Percentiles rank a stretch among this genome's conserved stretches.
phyloP scores from a whole-genome alignment of 2,888 invertebrate genomes.

The Papilio demoleus region DNA sequence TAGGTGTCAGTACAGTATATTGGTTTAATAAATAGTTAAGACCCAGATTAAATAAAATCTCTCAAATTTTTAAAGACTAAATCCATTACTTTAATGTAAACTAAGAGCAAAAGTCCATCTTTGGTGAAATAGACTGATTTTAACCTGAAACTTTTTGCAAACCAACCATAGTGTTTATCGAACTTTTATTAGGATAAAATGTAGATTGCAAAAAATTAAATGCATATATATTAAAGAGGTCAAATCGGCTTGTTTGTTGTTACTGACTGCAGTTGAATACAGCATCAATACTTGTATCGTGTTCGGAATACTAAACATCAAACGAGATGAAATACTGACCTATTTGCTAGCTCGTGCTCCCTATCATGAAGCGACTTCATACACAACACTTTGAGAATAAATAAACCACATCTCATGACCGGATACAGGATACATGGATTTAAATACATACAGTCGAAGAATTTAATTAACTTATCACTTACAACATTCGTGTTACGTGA shows the following conservation, averaged over 20 bases:
- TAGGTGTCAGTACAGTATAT: too few species aligned
- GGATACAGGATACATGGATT: conserved; percentile 8
- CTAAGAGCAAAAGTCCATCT: too few species aligned
- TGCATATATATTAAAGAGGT: not conserved
- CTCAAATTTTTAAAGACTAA: too few species aligned
- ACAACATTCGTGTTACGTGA: too few species aligned
- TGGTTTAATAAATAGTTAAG: too few species aligned
- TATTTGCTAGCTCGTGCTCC: conserved; percentile 12
- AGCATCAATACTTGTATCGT: conserved; percentile 25
- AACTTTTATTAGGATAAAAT: not conserved
- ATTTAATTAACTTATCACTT: not conserved
- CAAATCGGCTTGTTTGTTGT: conserved; percentile 9
- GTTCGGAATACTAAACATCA: conserved; percentile 28
- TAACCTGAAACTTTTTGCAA: too few species aligned
- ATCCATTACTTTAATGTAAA: too few species aligned
- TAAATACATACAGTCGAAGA: not conserved
- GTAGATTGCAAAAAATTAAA: not conserved
- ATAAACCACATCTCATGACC: conserved; percentile 22
- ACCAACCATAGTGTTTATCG: too few species aligned
- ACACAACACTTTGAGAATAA: conserved; percentile 37
- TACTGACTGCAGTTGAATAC: conserved; percentile 25
- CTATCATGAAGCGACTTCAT: conserved; percentile 18
- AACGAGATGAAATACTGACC: conserved; percentile 26
- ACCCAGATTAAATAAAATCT: too few species aligned
- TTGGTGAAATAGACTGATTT: too few species aligned